Evolutionary conservation across 2,888 invertebrate genomes (phyloP).

Genomic region (Pediacus dermestoides): DNA sequence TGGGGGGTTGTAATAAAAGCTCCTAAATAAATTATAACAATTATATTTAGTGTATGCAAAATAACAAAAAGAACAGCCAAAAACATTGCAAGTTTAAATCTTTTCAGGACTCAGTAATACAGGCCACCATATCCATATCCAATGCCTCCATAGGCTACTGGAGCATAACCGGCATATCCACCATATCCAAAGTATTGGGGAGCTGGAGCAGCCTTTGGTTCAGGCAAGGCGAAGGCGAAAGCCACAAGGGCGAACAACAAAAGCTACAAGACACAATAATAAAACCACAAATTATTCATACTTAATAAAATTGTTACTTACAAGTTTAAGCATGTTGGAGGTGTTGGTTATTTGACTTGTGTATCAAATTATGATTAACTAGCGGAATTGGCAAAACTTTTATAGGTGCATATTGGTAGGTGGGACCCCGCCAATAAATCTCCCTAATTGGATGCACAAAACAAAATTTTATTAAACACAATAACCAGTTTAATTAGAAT

Average conservation of each 20-base stretch:
- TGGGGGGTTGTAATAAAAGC: too few relatives aligned
- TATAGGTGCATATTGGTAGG: too few relatives aligned
- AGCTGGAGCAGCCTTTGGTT: constrained; percentile 35
- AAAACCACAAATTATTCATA: constrained; percentile 18
- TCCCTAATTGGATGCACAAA: too few relatives aligned
- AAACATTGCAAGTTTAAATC: too few relatives aligned
- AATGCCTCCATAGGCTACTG: constrained; percentile 1
- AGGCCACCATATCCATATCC: constrained; percentile 2
- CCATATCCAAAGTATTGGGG: constrained; percentile 11
- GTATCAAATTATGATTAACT: constrained; percentile 4
- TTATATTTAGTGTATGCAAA: too few relatives aligned
- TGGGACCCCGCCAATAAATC: too few relatives aligned
- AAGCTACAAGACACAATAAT: not conserved
- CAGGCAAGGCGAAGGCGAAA: constrained; percentile 37
- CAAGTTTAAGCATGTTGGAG: constrained; percentile 15
- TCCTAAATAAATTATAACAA: too few relatives aligned
- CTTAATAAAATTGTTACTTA: constrained; percentile 11
- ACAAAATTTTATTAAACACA: too few relatives aligned
- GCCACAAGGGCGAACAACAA: constrained; percentile 38
- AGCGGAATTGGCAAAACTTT: too few relatives aligned
- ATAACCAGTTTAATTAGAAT: too few relatives aligned
- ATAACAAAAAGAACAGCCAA: too few relatives aligned
- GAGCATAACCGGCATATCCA: constrained; percentile 11
- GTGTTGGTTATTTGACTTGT: not conserved
- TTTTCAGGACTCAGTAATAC: constrained; percentile 5